Evolutionary conservation across 2,113 vertebrate species (phyloP).

Genomic region (Typhlomys cinereus): DNA sequence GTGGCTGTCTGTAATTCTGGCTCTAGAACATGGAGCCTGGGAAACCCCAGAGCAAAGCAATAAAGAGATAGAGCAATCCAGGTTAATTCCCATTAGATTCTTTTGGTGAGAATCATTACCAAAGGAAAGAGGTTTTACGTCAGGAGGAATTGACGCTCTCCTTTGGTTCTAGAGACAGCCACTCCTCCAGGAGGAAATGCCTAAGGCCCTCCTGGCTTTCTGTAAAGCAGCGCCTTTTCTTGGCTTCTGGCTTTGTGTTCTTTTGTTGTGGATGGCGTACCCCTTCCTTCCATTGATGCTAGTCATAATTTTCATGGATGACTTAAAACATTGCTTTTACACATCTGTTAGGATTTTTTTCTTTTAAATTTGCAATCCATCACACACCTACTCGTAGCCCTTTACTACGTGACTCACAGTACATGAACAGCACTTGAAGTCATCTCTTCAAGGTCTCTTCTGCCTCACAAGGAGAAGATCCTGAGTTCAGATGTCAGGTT

Average conservation of each 20-base stretch:
- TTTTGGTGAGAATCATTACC: not conserved
- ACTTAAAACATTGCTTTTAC: not conserved
- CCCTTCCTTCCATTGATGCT: not conserved
- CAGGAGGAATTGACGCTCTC: not conserved
- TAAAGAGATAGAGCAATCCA: too few relatives aligned
- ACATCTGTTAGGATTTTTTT: not conserved
- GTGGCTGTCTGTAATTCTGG: too few relatives aligned
- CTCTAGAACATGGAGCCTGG: too few relatives aligned
- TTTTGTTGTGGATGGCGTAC: not conserved
- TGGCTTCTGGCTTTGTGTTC: not conserved
- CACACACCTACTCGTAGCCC: not conserved
- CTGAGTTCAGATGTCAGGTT: too few relatives aligned
- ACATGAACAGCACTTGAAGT: not conserved
- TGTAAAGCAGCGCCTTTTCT: not conserved
- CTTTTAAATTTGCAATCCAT: not conserved
- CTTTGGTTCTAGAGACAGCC: not conserved
- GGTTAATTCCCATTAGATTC: not conserved
- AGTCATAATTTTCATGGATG: not conserved
- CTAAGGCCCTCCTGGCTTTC: not conserved
- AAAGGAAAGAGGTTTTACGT: not conserved
- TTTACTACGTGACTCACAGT: not conserved
- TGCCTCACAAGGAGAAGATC: too few relatives aligned
- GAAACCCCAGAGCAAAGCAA: too few relatives aligned
- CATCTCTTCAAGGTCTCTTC: too few relatives aligned
- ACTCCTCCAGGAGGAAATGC: not conserved